Evolutionary conservation across 2,113 vertebrate genomes (phyloP).

Genomic region (Fregata magnificens): DNA sequence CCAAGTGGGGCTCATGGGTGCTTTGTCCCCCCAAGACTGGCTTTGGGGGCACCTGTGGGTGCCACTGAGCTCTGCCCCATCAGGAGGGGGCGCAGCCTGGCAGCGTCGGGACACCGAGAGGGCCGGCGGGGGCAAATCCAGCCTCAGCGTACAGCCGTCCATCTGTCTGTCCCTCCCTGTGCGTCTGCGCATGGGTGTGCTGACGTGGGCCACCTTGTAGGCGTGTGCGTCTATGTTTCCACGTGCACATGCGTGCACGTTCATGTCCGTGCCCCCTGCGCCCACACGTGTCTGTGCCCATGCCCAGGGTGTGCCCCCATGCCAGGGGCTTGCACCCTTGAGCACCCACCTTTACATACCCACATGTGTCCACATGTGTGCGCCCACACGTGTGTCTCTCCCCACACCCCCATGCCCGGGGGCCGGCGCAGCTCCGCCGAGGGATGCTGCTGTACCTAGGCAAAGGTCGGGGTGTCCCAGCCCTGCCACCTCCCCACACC

Average conservation of each 20-base stretch:
- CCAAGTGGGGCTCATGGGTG: too few species aligned
- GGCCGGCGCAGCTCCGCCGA: accelerated
- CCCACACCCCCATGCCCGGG: accelerated
- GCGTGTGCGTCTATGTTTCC: accelerated
- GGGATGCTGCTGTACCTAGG: not conserved
- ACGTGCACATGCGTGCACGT: accelerated
- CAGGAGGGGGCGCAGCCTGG: too few species aligned
- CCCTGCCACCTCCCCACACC: accelerated
- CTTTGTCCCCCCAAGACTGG: not conserved
- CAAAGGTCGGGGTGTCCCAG: not conserved
- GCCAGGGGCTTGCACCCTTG: not conserved
- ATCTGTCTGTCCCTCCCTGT: too few species aligned
- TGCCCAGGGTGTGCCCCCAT: accelerated
- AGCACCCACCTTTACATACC: not conserved
- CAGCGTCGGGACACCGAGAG: too few species aligned
- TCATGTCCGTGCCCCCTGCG: accelerated
- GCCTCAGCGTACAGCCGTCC: too few species aligned
- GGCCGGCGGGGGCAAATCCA: too few species aligned
- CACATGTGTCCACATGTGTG: accelerated
- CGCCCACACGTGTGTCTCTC: accelerated
- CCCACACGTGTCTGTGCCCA: not conserved
- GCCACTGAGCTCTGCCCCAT: too few species aligned
- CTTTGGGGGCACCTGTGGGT: not conserved
- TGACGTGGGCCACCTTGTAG: accelerated
- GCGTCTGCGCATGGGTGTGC: not conserved